Conservation (phyloP, 2,797 vertebrate species). For the Todus mexicanus region DNA sequence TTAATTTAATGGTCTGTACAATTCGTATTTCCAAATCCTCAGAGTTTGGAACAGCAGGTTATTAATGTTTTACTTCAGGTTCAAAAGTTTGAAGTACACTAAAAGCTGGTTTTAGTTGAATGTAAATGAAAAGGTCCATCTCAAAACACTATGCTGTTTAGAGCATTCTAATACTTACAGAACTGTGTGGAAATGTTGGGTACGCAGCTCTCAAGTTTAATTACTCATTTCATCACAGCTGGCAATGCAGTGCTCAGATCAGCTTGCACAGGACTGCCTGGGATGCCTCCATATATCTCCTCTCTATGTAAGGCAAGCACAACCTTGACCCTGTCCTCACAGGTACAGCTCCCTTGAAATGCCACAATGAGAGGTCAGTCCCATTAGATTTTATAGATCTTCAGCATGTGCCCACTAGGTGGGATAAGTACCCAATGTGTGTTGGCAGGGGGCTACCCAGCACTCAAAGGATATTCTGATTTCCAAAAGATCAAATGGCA, state of each 20-base stretch:
- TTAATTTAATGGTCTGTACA: background rate
- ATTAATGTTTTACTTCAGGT: background rate
- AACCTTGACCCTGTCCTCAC: background rate
- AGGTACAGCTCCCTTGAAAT: background rate
- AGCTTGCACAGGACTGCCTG: background rate
- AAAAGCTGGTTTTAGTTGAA: background rate
- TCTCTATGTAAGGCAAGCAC: fast-evolving
- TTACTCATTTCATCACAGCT: background rate
- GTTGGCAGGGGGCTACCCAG: background rate
- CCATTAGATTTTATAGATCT: background rate
- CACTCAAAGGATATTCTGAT: background rate
- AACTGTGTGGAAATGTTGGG: background rate
- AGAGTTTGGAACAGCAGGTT: background rate
- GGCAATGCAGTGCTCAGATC: background rate
- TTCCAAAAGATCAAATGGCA: background rate
- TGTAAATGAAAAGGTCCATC: background rate
- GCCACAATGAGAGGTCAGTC: background rate
- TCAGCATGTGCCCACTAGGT: background rate
- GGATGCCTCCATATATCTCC: background rate
- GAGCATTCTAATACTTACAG: background rate
- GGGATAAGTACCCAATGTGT: background rate
- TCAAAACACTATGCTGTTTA: background rate
- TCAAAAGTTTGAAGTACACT: background rate
- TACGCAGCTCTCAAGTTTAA: fast-evolving
- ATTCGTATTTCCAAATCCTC: background rate